These are phyloP conservation scores for Podarcis cretensis DNA, from an alignment of 2,113 vertebrate genomes.

Conservation along the genomic window DNA sequence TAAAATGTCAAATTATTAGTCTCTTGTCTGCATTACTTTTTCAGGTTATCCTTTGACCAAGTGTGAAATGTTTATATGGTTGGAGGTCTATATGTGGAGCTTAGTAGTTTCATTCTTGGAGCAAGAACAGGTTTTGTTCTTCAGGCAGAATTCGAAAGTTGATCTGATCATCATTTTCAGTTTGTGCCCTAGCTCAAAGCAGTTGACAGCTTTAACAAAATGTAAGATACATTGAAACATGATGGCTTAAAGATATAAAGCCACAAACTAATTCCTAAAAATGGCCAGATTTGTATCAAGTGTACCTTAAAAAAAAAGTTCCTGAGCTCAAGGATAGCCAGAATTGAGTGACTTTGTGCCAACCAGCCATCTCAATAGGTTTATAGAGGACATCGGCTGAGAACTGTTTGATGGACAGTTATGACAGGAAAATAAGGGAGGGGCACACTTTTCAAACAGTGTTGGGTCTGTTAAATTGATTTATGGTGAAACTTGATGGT, in stretches of 20 bases:
- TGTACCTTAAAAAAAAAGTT: background rate
- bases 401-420: background rate
- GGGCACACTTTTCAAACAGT: background rate
- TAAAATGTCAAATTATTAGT: constrained; percentile 51
- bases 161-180: background rate
- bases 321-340: background rate
- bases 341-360: background rate
- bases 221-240: background rate
- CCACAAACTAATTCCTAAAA: background rate
- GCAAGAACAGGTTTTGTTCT: background rate
- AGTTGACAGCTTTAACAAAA: background rate
- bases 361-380: background rate
- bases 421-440: background rate
- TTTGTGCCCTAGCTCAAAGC: background rate
- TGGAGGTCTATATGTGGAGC: accelerated
- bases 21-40: accelerated
- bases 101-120: background rate
- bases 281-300: background rate
- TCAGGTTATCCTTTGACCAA: background rate
- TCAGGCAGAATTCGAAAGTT: background rate
- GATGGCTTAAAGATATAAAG: background rate
- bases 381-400: background rate
- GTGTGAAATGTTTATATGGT: background rate
- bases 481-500: background rate
- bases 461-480: background rate